Percentiles rank a stretch among this genome's conserved stretches.
Conservation (phyloP, 2,113 vertebrate species). For the Halichoeres trimaculatus region DNA sequence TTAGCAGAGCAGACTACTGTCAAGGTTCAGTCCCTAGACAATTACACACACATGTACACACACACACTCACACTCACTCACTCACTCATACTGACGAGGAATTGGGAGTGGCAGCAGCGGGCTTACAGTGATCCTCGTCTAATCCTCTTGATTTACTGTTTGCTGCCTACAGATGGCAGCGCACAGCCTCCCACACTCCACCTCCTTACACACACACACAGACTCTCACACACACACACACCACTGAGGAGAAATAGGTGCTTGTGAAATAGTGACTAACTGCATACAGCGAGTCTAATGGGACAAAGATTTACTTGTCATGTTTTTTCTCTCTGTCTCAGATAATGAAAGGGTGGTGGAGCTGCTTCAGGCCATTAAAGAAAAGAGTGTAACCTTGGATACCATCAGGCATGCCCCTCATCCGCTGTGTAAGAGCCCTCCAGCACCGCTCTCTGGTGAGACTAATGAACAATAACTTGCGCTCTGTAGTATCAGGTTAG, state of each 20-base stretch:
- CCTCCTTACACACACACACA: conserved; percentile 3
- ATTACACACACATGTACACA: neutral
- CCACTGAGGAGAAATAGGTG: neutral
- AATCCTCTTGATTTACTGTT: conserved; percentile 65
- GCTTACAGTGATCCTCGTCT: conserved; percentile 42
- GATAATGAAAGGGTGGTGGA: conserved; percentile 95
- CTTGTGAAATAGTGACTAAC: conserved; percentile 13
- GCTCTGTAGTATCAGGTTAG: neutral
- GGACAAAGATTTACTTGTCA: neutral
- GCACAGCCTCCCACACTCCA: conserved; percentile 22
- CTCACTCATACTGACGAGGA: neutral
- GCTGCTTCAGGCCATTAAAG: conserved; percentile 94
- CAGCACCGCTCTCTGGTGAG: conserved; percentile 85
- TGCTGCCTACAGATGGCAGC: conserved; percentile 58
- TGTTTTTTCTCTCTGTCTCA: conserved; percentile 71
- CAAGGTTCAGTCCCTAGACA: conserved; percentile 16
- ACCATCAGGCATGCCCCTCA: conserved; percentile 86
- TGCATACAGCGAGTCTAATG: conserved; percentile 4
- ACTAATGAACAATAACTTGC: conserved; percentile 13
- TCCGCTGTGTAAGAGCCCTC: conserved; percentile 87
- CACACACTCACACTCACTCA: neutral
- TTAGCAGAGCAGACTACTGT: conserved; percentile 14
- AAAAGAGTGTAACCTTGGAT: conserved; percentile 89
- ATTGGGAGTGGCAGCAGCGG: conserved; percentile 43
- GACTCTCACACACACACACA: neutral